Base-by-base conservation (phyloP, 92 coral and sea anemone species). In the Pocillopora meandrina region DNA sequence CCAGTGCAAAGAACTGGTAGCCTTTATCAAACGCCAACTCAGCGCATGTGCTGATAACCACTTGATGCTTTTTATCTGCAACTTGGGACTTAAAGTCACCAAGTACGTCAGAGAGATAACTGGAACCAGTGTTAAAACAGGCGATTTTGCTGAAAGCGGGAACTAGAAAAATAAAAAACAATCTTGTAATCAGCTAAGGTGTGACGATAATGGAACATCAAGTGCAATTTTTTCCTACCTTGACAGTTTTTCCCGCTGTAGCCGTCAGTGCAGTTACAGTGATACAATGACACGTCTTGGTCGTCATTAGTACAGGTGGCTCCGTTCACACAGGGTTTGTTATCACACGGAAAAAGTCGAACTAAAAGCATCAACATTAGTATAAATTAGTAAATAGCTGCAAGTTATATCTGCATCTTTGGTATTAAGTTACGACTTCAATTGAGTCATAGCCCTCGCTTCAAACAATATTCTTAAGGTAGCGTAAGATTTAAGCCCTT, bases 1-100 rank as follows among this genome's bases (percentile, higher is more conserved):
- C 91, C 33, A 88, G 65, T 2, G 81, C 91, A 36, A 88, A 88
- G 77, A 83, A 78, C 73, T 56, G 69, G 71, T 84, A 84, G 57
- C 62, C 57, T 73, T 88, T 74, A 2, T 31, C 84, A 76, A 84
- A 88, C 1, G 91, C 91, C 82, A 88, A 31, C 78, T 75, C 69
- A 3, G 91, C 81, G 57, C 91, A 88, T 35, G 74, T 34, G 4
- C 61, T 47, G 18, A 71, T 82, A 0, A 31, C 85, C 66, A 35
- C 58, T 10, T 42, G 52, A 3, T 42, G 4, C 52, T 42, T 42
- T 4, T 42, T 42, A 42, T 42, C 52, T 42, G 8, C 52, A 7
- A 42, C 52, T 42, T 21, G 10, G 13, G 35, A 9, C 18, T 36
- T 71, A 8, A 81, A 81, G 36, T 68, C 60, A 19, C 67, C 70